These are phyloP conservation scores for Leucoptera coffeella DNA, from an alignment of 2,888 invertebrate genomes.

Conservation along the genomic window DNA sequence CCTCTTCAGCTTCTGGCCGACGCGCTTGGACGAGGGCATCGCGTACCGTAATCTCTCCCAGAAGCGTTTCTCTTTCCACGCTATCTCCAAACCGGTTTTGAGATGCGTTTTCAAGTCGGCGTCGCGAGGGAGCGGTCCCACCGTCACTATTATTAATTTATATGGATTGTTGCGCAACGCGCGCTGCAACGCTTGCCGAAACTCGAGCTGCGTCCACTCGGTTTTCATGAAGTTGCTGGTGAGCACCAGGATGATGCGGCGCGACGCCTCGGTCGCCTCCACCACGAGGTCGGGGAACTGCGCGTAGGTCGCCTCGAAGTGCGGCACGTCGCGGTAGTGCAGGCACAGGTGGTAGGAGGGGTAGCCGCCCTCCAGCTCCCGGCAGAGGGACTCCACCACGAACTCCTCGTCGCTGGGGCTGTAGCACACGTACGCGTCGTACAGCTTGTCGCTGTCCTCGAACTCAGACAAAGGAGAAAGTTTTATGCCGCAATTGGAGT, in stretches of 20 bases:
- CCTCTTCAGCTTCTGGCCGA: slow-evolving; percentile 45
- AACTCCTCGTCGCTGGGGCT: slow-evolving; percentile 89
- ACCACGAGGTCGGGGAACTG: slow-evolving; percentile 70
- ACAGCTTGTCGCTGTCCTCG: slow-evolving; percentile 81
- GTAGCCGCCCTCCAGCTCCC: slow-evolving; percentile 76
- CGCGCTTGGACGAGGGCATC: slow-evolving; percentile 75
- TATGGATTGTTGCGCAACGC: slow-evolving; percentile 76
- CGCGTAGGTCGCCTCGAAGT: slow-evolving; percentile 62
- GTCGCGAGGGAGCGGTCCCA: slow-evolving; percentile 75
- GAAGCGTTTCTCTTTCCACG: slow-evolving; percentile 88
- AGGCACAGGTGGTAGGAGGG: slow-evolving; percentile 79
- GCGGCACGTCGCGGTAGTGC: slow-evolving; percentile 80
- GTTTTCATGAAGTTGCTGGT: slow-evolving; percentile 86
- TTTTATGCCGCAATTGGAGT: slow-evolving; percentile 80
- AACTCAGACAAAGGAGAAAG: slow-evolving; percentile 67
- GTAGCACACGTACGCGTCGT: slow-evolving; percentile 91
- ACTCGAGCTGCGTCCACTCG: slow-evolving; percentile 89
- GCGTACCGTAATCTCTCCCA: slow-evolving; percentile 91
- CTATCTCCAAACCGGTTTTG: slow-evolving; percentile 78
- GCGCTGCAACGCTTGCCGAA: slow-evolving; percentile 85
- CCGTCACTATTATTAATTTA: slow-evolving; percentile 80
- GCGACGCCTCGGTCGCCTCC: slow-evolving; percentile 82
- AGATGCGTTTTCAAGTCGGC: slow-evolving; percentile 84
- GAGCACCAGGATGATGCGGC: slow-evolving; percentile 80
- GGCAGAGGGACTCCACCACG: slow-evolving; percentile 77